Evolutionary conservation across 2,888 invertebrate genomes (phyloP).

Genomic region (Epistrophe eligans): DNA sequence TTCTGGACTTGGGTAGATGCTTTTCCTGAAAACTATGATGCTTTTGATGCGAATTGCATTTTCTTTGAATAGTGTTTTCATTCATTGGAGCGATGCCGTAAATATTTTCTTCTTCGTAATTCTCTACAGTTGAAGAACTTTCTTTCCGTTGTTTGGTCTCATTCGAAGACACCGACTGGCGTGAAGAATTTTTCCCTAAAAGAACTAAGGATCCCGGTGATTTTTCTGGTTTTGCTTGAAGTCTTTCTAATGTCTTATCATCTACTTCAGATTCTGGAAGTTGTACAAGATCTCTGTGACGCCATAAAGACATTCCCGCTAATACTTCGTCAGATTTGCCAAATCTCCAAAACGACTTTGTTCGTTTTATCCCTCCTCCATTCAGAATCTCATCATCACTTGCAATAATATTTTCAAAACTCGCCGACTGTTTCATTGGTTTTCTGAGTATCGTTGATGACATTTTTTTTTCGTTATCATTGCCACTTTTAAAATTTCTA

Average conservation of each 20-base stretch:
- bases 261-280: slow-evolving; percentile 80
- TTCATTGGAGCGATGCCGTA: slow-evolving; percentile 78
- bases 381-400: slow-evolving; percentile 82
- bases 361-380: slow-evolving; percentile 89
- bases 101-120: slow-evolving; percentile 81
- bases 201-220: slow-evolving; percentile 31
- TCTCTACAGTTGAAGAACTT: slow-evolving; percentile 81
- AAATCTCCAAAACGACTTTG: slow-evolving; percentile 94
- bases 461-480: slow-evolving; percentile 80
- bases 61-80: slow-evolving; percentile 30
- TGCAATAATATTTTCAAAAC: slow-evolving; percentile 79
- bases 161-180: slow-evolving; percentile 79
- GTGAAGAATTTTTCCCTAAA: slow-evolving; percentile 77
- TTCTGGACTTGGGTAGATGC: slow-evolving; percentile 82
- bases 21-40: slow-evolving; percentile 73
- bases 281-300: slow-evolving; percentile 91
- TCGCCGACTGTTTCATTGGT: slow-evolving; percentile 77
- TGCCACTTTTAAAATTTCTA: slow-evolving; percentile 82
- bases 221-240: slow-evolving; percentile 64
- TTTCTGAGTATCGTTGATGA: slow-evolving; percentile 77
- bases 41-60: slow-evolving; percentile 31
- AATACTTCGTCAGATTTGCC: slow-evolving; percentile 91
- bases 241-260: slow-evolving; percentile 71
- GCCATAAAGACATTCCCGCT: slow-evolving; percentile 95
- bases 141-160: slow-evolving; percentile 81